Evolutionary conservation across 2,888 invertebrate genomes (phyloP).

Genomic region (Clitarchus hookeri): DNA sequence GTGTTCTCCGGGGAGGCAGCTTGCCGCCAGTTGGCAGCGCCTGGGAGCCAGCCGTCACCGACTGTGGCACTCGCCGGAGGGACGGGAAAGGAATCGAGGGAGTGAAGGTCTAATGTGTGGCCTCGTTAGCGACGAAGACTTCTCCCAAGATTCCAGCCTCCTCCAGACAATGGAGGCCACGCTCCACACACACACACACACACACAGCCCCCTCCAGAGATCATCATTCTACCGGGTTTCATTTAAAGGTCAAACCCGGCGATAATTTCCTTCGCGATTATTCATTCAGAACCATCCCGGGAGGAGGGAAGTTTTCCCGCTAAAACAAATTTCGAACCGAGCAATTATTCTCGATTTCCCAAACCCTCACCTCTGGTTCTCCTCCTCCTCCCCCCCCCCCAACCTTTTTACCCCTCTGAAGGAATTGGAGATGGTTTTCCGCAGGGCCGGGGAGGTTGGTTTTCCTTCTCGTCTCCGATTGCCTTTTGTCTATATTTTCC

Average conservation of each 20-base stretch:
- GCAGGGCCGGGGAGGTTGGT: neutral
- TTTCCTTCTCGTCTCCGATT: conserved; percentile 48
- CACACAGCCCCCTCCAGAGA: neutral
- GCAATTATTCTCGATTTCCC: conserved; percentile 25
- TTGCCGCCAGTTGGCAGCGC: neutral
- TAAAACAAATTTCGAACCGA: conserved; percentile 22
- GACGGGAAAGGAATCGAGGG: neutral
- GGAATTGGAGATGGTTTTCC: neutral
- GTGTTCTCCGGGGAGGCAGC: neutral
- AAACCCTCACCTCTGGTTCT: neutral
- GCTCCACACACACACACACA: neutral
- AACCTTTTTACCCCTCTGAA: neutral
- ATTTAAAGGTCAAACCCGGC: conserved; percentile 21
- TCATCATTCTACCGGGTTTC: conserved; percentile 24
- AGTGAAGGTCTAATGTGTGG: neutral
- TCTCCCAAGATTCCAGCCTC: neutral
- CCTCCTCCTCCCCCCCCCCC: neutral
- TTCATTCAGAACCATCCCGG: conserved; percentile 19
- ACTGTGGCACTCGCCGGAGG: neutral
- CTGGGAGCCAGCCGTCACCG: neutral
- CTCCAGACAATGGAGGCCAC: conserved; percentile 9
- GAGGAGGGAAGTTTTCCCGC: conserved; percentile 22
- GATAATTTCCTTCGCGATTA: conserved; percentile 25
- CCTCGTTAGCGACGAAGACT: neutral
- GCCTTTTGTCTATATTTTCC: conserved; percentile 50